A percentile compares a stretch with the other conserved stretches of the same genome.
Evolutionary conservation across 2,888 invertebrate genomes (phyloP).

Genomic region (Physocephala rufipes): DNA sequence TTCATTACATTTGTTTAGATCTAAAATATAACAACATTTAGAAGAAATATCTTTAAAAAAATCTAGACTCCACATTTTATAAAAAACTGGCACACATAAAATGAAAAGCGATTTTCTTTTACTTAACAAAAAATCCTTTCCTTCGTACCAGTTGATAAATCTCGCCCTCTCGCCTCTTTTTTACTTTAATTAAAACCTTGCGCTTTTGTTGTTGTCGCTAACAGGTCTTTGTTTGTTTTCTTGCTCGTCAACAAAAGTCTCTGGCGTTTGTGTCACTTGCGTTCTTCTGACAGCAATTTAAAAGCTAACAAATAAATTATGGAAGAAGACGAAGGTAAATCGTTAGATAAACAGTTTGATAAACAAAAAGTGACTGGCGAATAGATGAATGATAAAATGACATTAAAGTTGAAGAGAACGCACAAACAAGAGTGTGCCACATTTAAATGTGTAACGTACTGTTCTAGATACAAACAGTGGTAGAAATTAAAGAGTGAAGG

Average conservation of each 20-base stretch:
- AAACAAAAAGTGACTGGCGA: background rate
- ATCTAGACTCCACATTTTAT: too few relatives aligned
- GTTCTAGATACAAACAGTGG: too few relatives aligned
- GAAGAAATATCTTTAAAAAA: background rate
- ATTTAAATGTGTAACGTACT: too few relatives aligned
- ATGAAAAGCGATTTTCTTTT: too few relatives aligned
- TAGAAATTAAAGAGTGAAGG: too few relatives aligned
- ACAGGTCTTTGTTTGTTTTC: conserved; percentile 14
- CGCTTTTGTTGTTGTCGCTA: conserved; percentile 17
- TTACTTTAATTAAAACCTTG: background rate
- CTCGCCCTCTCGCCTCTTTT: too few relatives aligned
- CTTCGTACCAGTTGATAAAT: too few relatives aligned
- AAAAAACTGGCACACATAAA: too few relatives aligned
- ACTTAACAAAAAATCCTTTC: too few relatives aligned
- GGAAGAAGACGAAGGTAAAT: background rate
- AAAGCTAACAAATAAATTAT: background rate
- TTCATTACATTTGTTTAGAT: background rate
- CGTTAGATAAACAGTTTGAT: background rate
- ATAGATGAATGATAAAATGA: background rate
- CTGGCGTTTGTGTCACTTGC: conserved; percentile 29
- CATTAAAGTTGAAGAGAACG: too few relatives aligned
- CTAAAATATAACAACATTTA: background rate
- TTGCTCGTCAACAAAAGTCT: conserved; percentile 10
- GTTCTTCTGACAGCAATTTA: conserved; percentile 19
- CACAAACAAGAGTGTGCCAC: too few relatives aligned